These are phyloP conservation scores for Trachelus stipa DNA, from an alignment of 2,888 invertebrate genomes.

Conservation along the genomic window DNA sequence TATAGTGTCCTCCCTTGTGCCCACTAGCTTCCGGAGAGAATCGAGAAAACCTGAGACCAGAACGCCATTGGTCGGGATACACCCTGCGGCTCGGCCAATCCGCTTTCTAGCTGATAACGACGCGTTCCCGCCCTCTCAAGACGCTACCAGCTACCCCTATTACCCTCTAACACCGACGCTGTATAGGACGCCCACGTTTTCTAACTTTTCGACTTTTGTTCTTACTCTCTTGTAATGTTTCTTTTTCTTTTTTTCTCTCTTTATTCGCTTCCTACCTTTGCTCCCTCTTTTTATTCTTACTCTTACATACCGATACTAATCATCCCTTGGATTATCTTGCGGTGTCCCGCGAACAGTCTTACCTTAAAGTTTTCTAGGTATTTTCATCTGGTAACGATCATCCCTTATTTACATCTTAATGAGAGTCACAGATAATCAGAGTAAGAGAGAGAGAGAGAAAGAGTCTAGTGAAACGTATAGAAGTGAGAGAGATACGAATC, in stretches of 20 bases:
- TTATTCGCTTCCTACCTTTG: background rate
- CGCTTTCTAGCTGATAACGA: conserved; percentile 59
- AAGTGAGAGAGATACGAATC: background rate
- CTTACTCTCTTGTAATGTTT: background rate
- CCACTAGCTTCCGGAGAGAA: conserved; percentile 35
- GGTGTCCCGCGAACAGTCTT: background rate
- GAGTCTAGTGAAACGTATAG: too few relatives aligned
- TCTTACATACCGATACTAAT: background rate
- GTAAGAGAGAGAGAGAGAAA: background rate
- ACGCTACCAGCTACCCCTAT: conserved; percentile 38
- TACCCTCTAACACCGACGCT: conserved; percentile 7
- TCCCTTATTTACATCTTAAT: background rate
- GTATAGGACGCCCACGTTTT: background rate
- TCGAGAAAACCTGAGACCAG: conserved; percentile 64
- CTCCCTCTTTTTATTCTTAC: background rate
- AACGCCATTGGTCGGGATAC: conserved; percentile 55
- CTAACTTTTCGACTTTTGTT: background rate
- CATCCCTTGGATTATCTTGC: background rate
- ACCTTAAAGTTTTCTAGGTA: conserved; percentile 5
- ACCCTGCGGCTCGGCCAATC: conserved; percentile 57
- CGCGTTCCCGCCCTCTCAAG: conserved; percentile 64
- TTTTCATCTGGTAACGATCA: background rate
- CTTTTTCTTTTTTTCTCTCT: background rate
- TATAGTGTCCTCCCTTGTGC: conserved; percentile 29
- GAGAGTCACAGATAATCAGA: background rate